Conservation (phyloP, 1,140 invertebrate species). For the Euglossa dilemma region DNA sequence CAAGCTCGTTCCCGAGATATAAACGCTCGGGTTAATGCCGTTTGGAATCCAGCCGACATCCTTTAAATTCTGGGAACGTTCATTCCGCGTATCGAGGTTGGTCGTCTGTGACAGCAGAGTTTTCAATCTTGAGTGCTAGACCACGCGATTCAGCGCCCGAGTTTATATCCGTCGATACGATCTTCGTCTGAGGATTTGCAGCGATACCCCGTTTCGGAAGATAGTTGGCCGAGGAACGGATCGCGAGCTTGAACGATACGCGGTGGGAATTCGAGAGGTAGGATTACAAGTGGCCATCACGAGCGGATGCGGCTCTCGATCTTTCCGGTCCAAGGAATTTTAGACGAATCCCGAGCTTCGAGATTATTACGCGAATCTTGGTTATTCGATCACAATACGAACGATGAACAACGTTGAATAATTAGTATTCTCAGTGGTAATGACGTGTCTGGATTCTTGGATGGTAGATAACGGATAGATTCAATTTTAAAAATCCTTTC, state of each 20-base stretch:
- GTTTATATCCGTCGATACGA: constrained; percentile 21
- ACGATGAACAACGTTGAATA: not conserved
- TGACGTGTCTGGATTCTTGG: too few species aligned
- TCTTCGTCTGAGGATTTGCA: not conserved
- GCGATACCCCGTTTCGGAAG: not conserved
- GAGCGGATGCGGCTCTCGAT: not conserved
- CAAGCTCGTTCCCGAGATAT: too few species aligned
- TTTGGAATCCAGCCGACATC: not conserved
- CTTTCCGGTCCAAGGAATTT: not conserved
- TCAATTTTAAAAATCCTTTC: too few species aligned
- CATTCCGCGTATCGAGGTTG: not conserved
- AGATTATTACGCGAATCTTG: not conserved
- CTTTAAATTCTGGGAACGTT: not conserved
- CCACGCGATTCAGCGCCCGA: not conserved
- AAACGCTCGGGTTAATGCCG: not conserved
- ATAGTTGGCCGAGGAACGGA: not conserved
- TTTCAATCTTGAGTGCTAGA: not conserved
- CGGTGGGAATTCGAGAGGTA: not conserved
- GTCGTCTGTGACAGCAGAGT: not conserved
- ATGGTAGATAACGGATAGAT: too few species aligned
- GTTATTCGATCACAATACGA: not conserved
- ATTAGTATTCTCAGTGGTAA: too few species aligned
- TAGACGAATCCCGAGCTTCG: not conserved
- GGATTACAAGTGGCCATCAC: constrained; percentile 6
- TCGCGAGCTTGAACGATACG: not conserved